Percentiles rank a stretch among this genome's conserved stretches.
Evolutionary conservation across 2,797 vertebrate species (phyloP).

Genomic region (Oreochromis grahami): DNA sequence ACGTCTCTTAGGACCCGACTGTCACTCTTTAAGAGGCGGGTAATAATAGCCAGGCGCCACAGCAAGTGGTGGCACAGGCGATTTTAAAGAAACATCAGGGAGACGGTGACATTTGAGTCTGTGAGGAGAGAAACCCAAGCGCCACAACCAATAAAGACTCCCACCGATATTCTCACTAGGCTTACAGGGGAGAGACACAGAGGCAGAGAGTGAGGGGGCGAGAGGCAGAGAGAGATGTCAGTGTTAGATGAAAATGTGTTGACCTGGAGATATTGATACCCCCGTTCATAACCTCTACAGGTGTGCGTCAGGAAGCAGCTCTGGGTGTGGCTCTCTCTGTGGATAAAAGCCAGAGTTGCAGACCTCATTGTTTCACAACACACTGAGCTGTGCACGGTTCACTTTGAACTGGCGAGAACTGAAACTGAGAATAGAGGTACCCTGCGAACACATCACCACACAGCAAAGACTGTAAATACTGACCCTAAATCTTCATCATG

Average conservation of each 20-base stretch:
- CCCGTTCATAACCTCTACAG: slow-evolving; percentile 69
- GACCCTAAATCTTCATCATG: neutral
- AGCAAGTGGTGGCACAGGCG: slow-evolving; percentile 72
- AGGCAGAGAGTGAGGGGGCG: slow-evolving; percentile 18
- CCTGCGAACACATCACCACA: neutral
- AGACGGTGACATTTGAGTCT: slow-evolving; percentile 80
- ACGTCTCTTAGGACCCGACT: slow-evolving; percentile 73
- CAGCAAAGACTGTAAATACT: neutral
- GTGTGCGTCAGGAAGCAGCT: slow-evolving; percentile 58
- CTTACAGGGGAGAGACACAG: slow-evolving; percentile 30
- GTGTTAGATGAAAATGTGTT: slow-evolving; percentile 73
- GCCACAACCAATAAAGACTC: slow-evolving; percentile 73
- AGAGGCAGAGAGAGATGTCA: slow-evolving; percentile 57
- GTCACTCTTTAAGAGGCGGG: slow-evolving; percentile 80
- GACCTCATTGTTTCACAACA: slow-evolving; percentile 45
- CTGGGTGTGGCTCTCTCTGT: slow-evolving; percentile 51
- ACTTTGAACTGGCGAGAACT: slow-evolving; percentile 34
- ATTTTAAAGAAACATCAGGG: slow-evolving; percentile 76
- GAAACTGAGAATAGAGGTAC: neutral
- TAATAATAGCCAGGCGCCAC: slow-evolving; percentile 80
- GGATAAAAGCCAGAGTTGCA: slow-evolving; percentile 49
- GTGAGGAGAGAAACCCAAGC: slow-evolving; percentile 68
- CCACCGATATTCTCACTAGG: slow-evolving; percentile 67
- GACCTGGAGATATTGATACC: slow-evolving; percentile 72
- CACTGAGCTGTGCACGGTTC: neutral